Evolutionary conservation across 2,797 vertebrate species (phyloP).

Genomic region (Coilia nasus): DNA sequence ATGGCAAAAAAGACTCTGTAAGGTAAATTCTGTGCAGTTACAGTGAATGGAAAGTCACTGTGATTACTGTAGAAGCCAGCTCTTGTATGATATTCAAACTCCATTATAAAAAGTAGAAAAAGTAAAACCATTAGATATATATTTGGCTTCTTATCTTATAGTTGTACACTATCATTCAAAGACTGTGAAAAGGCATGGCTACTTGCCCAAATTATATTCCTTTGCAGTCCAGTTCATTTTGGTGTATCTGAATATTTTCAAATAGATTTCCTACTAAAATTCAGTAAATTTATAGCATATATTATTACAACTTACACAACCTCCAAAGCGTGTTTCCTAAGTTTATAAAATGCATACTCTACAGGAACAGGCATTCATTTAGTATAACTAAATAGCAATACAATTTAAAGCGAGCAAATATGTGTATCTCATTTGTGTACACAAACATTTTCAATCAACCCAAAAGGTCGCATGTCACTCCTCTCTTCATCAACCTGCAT

Average conservation of each 20-base stretch:
- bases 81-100: background rate
- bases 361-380: background rate
- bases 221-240: background rate
- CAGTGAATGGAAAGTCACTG: background rate
- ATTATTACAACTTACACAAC: background rate
- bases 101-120: background rate
- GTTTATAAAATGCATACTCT: background rate
- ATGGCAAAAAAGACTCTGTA: background rate
- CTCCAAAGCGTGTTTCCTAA: too few species aligned
- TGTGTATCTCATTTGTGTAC: too few species aligned
- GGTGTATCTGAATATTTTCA: background rate
- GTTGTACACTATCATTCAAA: background rate
- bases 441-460: too few species aligned
- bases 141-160: slow-evolving; percentile 14
- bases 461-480: too few species aligned
- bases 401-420: too few species aligned
- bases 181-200: background rate
- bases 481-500: too few species aligned
- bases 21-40: background rate
- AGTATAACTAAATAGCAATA: too few species aligned
- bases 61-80: slow-evolving; percentile 4
- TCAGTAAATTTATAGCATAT: background rate
- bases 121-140: background rate
- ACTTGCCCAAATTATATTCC: background rate
- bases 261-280: background rate